Percentiles rank a stretch among this genome's conserved stretches.
Conservation (phyloP, 2,797 vertebrate species). For the Melanotaenia trifasciata region DNA sequence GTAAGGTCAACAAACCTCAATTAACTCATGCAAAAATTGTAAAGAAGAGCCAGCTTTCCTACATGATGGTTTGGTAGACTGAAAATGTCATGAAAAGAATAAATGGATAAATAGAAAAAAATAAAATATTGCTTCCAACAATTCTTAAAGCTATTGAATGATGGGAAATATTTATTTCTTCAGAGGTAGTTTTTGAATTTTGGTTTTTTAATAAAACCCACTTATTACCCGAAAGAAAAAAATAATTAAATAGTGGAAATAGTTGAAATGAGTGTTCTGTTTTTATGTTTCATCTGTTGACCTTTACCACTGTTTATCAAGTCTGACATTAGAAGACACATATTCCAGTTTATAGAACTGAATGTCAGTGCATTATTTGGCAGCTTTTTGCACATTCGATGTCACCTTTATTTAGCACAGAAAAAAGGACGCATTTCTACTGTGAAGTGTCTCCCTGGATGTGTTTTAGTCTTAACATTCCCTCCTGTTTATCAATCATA, state of each 20-base stretch:
- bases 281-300: neutral
- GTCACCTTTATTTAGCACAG: conserved; percentile 1
- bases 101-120: too few relatives aligned
- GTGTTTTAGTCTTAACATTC: neutral
- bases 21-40: neutral
- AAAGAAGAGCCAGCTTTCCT: neutral
- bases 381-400: conserved; percentile 10
- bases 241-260: too few relatives aligned
- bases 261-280: neutral
- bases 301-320: neutral
- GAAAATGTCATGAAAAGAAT: too few relatives aligned
- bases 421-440: neutral
- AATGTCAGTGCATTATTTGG: neutral
- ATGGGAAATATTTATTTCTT: too few relatives aligned
- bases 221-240: too few relatives aligned
- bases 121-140: too few relatives aligned
- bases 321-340: neutral
- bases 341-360: neutral
- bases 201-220: too few relatives aligned
- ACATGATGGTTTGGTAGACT: too few relatives aligned
- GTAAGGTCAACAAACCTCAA: neutral
- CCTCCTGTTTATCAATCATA: neutral
- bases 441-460: conserved; percentile 4
- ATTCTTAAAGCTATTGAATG: too few relatives aligned
- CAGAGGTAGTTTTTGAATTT: too few relatives aligned